Evolutionary conservation across 2,113 vertebrate species (phyloP).

Genomic region (Talpa occidentalis): DNA sequence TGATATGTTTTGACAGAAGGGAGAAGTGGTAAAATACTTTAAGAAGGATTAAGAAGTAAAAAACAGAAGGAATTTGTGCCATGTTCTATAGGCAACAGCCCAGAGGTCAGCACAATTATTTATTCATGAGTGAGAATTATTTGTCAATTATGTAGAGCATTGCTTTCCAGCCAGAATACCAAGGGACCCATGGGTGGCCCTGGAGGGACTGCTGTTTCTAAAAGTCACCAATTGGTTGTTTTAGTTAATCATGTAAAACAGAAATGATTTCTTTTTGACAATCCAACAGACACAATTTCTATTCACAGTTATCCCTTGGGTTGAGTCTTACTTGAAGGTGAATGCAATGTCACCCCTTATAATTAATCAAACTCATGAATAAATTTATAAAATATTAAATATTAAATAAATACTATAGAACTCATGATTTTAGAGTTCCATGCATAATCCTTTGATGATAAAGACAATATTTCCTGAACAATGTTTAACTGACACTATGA

Average conservation of each 20-base stretch:
- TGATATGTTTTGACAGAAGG: conserved; percentile 78
- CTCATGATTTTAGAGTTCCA: background rate
- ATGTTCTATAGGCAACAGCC: background rate
- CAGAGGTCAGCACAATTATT: conserved; percentile 37
- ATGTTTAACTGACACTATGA: background rate
- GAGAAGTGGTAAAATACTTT: conserved; percentile 65
- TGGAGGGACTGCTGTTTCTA: background rate
- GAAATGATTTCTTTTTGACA: conserved; percentile 63
- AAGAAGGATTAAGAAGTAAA: conserved; percentile 48
- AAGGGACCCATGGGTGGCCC: background rate
- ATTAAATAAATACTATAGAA: background rate
- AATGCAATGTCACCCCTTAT: background rate
- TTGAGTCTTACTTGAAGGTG: conserved; percentile 48
- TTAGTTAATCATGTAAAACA: conserved; percentile 62
- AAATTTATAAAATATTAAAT: conserved; percentile 4
- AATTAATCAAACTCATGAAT: conserved; percentile 29
- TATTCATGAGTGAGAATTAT: conserved; percentile 62
- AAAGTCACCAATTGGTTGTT: background rate
- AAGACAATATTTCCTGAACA: background rate
- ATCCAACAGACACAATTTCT: conserved; percentile 20
- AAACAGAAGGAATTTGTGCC: background rate
- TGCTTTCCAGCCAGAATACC: conserved; percentile 3
- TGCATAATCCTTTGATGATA: background rate
- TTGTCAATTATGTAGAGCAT: conserved; percentile 63
- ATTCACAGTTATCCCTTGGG: conserved; percentile 30